Percentiles rank a stretch among this genome's conserved stretches.
phyloP scores from a whole-genome alignment of 2,113 vertebrate genomes.

The Alaudala cheleensis region DNA sequence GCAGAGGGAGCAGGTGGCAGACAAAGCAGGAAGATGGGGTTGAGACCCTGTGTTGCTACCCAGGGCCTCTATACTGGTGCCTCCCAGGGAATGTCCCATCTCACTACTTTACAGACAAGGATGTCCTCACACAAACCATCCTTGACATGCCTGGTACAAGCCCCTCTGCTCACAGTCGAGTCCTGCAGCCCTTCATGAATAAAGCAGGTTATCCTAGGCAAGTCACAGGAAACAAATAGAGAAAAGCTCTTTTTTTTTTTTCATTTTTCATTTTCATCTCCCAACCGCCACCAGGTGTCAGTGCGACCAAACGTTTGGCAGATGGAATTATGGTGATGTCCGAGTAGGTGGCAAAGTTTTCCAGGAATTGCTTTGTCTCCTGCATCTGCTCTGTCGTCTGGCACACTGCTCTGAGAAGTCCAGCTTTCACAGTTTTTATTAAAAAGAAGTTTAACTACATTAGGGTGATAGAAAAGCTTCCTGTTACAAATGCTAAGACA shows the following conservation, averaged over 20 bases:
- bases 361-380: neutral
- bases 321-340: neutral
- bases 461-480: conserved; percentile 64
- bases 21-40: neutral
- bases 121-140: neutral
- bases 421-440: conserved; percentile 47
- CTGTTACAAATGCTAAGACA: conserved; percentile 50
- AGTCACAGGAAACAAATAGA: neutral
- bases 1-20: neutral
- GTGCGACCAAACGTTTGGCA: neutral
- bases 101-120: neutral
- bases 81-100: neutral
- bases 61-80: neutral
- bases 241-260: neutral
- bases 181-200: neutral
- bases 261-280: neutral
- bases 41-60: neutral
- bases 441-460: conserved; percentile 59
- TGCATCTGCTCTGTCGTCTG: neutral
- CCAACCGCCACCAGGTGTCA: conserved; percentile 54
- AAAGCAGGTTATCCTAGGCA: neutral
- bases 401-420: neutral
- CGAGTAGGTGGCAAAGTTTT: neutral
- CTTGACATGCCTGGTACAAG: neutral
- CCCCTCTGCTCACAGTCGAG: neutral